phyloP scores from a whole-genome alignment of 2,797 vertebrate genomes.

The Chiropotes sagulatus region DNA sequence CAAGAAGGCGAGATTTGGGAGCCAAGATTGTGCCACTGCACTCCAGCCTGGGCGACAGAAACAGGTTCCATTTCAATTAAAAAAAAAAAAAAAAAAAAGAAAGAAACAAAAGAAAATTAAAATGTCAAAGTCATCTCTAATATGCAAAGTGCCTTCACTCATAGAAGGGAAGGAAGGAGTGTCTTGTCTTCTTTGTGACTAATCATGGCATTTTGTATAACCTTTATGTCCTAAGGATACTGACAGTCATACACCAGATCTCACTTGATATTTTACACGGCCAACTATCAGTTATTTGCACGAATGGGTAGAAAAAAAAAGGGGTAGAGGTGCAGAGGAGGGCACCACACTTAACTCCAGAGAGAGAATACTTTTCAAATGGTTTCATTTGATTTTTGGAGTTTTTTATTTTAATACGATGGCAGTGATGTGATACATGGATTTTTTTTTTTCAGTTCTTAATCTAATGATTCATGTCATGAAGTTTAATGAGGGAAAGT shows the following conservation, averaged over 20 bases:
- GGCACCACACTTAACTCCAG: neutral
- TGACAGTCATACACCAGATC: neutral
- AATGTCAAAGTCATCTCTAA: neutral
- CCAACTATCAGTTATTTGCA: neutral
- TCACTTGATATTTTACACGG: neutral
- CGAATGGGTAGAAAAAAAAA: neutral
- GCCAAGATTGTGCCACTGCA: neutral
- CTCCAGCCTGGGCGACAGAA: neutral
- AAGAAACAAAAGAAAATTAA: neutral
- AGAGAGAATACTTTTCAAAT: neutral
- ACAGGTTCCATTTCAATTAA: neutral
- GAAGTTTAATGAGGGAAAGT: neutral
- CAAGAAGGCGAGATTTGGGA: neutral
- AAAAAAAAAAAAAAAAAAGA: neutral
- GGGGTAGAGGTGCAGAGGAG: rapidly evolving
- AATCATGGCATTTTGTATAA: rapidly evolving
- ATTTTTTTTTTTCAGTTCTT: neutral
- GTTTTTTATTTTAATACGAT: neutral
- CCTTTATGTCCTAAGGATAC: neutral
- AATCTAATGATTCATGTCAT: neutral
- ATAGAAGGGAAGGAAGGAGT: neutral
- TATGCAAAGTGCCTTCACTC: neutral
- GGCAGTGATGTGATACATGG: neutral
- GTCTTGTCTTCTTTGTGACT: neutral
- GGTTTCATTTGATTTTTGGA: neutral